Percentiles rank a stretch among this genome's conserved stretches.
These are phyloP conservation scores for Lasioglossum lativentre DNA, from an alignment of 2,888 invertebrate species.

Conservation along the genomic window DNA sequence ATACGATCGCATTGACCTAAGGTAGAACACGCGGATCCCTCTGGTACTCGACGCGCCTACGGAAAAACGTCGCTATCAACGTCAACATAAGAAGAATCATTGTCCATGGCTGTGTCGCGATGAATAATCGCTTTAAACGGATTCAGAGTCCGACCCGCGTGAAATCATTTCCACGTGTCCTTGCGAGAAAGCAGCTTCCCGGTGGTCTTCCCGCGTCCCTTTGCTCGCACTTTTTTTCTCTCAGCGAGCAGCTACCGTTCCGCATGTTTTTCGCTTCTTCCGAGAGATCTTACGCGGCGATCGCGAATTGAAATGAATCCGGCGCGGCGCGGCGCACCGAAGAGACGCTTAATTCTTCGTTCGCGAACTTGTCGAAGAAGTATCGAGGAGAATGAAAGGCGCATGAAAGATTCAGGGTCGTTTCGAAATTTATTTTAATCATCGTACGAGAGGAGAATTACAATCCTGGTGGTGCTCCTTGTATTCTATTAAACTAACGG, in stretches of 20 bases:
- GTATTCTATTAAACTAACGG: neutral
- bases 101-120: conserved; percentile 54
- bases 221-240: conserved; percentile 42
- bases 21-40: conserved; percentile 50
- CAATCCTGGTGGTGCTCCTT: neutral
- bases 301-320: conserved; percentile 39
- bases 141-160: conserved; percentile 43
- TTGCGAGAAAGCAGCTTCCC: conserved; percentile 32
- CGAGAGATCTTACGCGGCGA: conserved; percentile 32
- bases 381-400: conserved; percentile 1
- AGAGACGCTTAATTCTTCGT: conserved; percentile 31
- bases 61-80: conserved; percentile 58
- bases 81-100: conserved; percentile 50
- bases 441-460: neutral
- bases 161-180: conserved; percentile 67
- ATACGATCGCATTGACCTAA: conserved; percentile 75
- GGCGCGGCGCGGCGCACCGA: neutral
- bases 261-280: conserved; percentile 26
- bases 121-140: conserved; percentile 59
- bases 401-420: neutral
- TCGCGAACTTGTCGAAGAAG: neutral
- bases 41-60: conserved; percentile 57
- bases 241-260: conserved; percentile 19
- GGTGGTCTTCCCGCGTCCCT: conserved; percentile 57
- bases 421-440: neutral